Conservation (phyloP, 2,113 vertebrate species). For the Melanerpes formicivorus region DNA sequence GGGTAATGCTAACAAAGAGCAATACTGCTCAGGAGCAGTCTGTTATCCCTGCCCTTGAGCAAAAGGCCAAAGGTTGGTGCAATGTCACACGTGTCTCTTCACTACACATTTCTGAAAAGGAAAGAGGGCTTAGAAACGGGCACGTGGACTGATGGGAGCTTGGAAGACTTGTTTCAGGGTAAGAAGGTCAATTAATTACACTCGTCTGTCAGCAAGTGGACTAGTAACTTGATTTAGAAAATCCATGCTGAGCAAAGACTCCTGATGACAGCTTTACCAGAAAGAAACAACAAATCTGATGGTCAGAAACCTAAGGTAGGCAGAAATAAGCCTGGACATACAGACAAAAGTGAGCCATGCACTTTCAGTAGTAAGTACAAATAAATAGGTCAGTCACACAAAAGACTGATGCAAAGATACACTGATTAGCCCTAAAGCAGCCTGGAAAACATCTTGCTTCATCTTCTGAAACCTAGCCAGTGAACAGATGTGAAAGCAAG, state of each 20-base stretch:
- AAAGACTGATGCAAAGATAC: background rate
- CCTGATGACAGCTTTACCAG: background rate
- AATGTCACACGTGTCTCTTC: accelerated
- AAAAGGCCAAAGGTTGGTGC: background rate
- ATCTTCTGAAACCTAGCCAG: background rate
- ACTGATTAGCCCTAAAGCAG: background rate
- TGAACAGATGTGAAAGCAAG: background rate
- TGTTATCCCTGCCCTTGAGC: too few relatives aligned
- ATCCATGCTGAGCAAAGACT: background rate
- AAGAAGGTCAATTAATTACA: background rate
- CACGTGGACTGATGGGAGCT: background rate
- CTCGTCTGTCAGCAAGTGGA: background rate
- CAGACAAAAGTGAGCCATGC: background rate
- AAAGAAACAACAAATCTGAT: background rate
- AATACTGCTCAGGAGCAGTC: background rate
- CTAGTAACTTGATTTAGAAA: background rate
- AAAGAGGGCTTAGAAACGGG: background rate
- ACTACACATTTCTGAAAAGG: accelerated
- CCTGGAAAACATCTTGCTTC: background rate
- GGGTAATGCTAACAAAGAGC: background rate
- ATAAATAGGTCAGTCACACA: background rate
- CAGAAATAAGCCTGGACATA: background rate
- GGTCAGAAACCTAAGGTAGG: background rate
- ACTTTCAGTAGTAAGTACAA: background rate
- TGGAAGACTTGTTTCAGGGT: background rate